Conservation (phyloP, 2,888 invertebrate species). For the Julus scandinavius region DNA sequence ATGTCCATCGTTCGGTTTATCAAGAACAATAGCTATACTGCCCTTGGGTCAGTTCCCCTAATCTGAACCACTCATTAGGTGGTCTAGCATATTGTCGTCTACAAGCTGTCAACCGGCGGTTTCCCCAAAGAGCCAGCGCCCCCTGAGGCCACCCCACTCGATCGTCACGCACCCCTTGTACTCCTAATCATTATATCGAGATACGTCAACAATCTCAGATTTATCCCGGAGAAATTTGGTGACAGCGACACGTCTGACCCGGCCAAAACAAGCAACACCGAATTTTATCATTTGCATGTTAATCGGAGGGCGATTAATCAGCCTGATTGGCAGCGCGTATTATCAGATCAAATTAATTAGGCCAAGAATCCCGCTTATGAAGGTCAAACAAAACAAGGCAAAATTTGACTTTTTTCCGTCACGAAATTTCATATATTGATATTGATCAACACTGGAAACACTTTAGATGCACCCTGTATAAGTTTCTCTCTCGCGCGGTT, state of each 20-base stretch:
- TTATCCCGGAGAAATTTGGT: background rate
- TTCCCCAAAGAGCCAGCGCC: background rate
- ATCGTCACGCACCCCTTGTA: background rate
- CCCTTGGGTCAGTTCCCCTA: slow-evolving; percentile 1
- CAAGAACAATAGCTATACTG: background rate
- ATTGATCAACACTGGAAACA: background rate
- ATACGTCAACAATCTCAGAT: background rate
- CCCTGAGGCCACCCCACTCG: background rate
- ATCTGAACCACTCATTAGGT: background rate
- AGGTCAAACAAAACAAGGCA: background rate
- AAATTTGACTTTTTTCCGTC: background rate
- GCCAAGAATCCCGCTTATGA: background rate
- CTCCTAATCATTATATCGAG: slow-evolving; percentile 1
- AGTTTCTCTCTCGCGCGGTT: background rate
- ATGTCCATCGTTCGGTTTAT: background rate
- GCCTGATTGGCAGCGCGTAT: background rate
- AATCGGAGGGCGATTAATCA: background rate
- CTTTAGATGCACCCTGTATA: background rate
- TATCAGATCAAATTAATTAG: slow-evolving; percentile 1
- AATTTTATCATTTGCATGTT: background rate
- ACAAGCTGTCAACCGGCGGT: background rate
- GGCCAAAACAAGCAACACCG: background rate
- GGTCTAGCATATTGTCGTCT: background rate
- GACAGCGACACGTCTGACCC: background rate
- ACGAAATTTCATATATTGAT: background rate